Percentiles rank a stretch among this genome's conserved stretches.
Conservation (phyloP, 2,113 vertebrate species). For the Macaca mulatta region DNA sequence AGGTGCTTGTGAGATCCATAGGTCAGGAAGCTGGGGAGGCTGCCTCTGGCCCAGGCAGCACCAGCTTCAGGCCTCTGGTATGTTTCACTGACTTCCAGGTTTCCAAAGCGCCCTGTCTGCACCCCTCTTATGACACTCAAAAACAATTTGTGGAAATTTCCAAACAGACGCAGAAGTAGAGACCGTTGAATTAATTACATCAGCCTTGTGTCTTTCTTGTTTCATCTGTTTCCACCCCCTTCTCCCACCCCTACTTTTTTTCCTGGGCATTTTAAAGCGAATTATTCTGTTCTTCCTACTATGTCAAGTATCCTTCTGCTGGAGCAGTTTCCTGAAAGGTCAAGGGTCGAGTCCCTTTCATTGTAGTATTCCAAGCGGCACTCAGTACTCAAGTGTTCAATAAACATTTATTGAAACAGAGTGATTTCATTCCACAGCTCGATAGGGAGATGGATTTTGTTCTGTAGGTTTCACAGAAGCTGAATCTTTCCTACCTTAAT, state of each 20-base stretch:
- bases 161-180: not conserved
- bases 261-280: not conserved
- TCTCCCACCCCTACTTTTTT: not conserved
- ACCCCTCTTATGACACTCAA: not conserved
- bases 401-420: conserved; percentile 49
- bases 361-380: not conserved
- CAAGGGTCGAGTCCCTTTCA: conserved; percentile 1
- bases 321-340: not conserved
- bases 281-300: not conserved
- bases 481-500: rapidly evolving
- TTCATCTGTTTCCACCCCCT: not conserved
- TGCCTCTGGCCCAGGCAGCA: not conserved
- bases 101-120: not conserved
- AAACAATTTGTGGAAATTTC: conserved; percentile 22
- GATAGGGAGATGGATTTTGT: not conserved
- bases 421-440: conserved; percentile 8
- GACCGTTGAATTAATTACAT: not conserved
- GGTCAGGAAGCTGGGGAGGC: not conserved
- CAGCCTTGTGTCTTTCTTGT: not conserved
- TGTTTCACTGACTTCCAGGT: not conserved
- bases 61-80: not conserved
- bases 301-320: not conserved
- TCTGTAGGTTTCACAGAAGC: not conserved
- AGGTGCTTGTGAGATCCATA: not conserved
- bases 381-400: conserved; percentile 21